These are phyloP conservation scores for Gulo gulo DNA, from an alignment of 2,113 vertebrate genomes.

Conservation along the genomic window DNA sequence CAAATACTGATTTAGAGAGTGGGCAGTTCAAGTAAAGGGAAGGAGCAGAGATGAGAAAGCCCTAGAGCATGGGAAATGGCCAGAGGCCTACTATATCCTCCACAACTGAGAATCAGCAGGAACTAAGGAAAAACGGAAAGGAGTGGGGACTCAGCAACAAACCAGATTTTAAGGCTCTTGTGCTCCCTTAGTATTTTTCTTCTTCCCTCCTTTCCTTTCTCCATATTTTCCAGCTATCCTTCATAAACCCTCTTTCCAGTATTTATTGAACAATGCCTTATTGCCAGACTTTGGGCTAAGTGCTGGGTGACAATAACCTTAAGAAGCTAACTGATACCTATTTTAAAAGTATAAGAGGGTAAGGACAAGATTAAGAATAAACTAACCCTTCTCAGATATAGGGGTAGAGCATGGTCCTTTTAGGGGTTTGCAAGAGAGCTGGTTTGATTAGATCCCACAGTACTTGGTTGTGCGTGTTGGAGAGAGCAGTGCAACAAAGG, in stretches of 20 bases:
- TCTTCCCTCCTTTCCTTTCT: neutral
- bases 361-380: neutral
- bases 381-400: neutral
- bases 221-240: neutral
- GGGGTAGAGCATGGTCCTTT: fast-evolving
- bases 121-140: neutral
- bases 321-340: neutral
- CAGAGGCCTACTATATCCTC: neutral
- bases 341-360: neutral
- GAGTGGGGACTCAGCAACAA: neutral
- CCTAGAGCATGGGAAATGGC: neutral
- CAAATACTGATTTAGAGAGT: neutral
- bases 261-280: neutral
- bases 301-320: neutral
- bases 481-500: neutral
- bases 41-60: neutral
- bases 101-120: neutral
- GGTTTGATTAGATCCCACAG: neutral
- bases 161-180: neutral
- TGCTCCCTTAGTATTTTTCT: neutral
- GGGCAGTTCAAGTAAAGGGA: neutral
- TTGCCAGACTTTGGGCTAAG: neutral
- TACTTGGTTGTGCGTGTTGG: neutral
- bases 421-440: neutral
- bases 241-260: neutral